These are phyloP conservation scores for Plebejus melissa DNA, from an alignment of 2,888 invertebrate genomes.

Conservation along the genomic window DNA sequence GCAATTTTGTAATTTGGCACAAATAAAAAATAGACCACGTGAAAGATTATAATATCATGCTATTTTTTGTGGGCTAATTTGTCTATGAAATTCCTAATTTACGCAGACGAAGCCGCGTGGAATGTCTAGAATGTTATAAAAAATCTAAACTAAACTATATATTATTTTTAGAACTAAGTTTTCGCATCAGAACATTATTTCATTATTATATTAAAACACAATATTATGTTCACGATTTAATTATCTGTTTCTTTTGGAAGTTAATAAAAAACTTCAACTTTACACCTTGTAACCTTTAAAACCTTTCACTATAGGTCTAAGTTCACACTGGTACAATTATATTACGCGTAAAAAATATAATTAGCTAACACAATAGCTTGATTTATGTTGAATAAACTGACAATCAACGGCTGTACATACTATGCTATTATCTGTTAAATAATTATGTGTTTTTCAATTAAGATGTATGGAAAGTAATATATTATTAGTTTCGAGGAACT, in stretches of 20 bases:
- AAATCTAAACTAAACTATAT: too few relatives aligned
- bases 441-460: neutral
- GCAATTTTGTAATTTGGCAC: too few relatives aligned
- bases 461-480: neutral
- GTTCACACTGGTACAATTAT: conserved; percentile 10
- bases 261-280: neutral
- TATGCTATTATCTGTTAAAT: neutral
- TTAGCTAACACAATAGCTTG: conserved; percentile 13
- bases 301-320: conserved; percentile 15
- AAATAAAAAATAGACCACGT: too few relatives aligned
- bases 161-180: neutral
- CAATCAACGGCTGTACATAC: neutral
- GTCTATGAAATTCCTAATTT: too few relatives aligned
- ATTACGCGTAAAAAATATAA: neutral
- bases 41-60: too few relatives aligned
- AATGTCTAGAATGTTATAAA: too few relatives aligned
- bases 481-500: neutral
- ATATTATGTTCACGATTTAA: neutral
- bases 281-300: conserved; percentile 2
- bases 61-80: too few relatives aligned
- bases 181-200: neutral
- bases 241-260: neutral
- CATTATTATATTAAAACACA: neutral
- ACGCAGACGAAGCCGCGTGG: too few relatives aligned
- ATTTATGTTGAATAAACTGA: conserved; percentile 3